Base-by-base conservation (phyloP, 2,113 vertebrate species). In the Rhadina sibilatrix region DNA sequence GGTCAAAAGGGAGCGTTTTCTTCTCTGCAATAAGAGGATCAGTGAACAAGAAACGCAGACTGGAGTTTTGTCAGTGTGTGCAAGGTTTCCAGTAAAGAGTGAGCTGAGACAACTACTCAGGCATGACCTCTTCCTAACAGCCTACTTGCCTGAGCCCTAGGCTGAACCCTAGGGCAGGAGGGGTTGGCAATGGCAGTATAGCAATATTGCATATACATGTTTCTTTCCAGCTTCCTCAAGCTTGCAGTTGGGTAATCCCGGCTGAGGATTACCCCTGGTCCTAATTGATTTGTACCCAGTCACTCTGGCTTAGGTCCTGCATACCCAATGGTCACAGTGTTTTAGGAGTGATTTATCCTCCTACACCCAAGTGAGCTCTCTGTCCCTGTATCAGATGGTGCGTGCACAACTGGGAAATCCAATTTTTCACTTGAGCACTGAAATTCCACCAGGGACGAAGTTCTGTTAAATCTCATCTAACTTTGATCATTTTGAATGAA, bases 251-350 rank as follows among this genome's bases (percentile, higher is more conserved):
- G 40, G 61, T 75, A 96, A 89, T 81, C 49, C 40, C 30, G n/a
- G 56, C 53, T 0, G 2, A 44, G 42, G 24, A 87, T 90, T 69
- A 49, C 27, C 38, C 15, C 7, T 78, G 33, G 3, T 71, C 77
- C 20, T 78, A 92, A 94, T 28, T 82, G 80, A 91, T 89, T 94
- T 92, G 69, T 91, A 92, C 80, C 38, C 77, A 89, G 89, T 94
- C 89, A 35, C 22, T 91, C 49, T 64, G 69, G 65, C 60, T 82
- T 71, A 87, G 80, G 49, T 23, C 44, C 30, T 31, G 56, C 72
- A 56, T 91, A 59, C 17, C 27, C 44, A n/a, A 3, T 3, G 19
- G 72, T 94, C 69, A 64, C 46, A 49, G 6, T 90, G 38, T 92
- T 84, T 49, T 59, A 87, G 79, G 47, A 54, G 44, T 95, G 83